Percentiles rank a stretch among this genome's conserved stretches.
phyloP scores from a whole-genome alignment of 2,888 invertebrate genomes.

The Zeuzera pyrina region DNA sequence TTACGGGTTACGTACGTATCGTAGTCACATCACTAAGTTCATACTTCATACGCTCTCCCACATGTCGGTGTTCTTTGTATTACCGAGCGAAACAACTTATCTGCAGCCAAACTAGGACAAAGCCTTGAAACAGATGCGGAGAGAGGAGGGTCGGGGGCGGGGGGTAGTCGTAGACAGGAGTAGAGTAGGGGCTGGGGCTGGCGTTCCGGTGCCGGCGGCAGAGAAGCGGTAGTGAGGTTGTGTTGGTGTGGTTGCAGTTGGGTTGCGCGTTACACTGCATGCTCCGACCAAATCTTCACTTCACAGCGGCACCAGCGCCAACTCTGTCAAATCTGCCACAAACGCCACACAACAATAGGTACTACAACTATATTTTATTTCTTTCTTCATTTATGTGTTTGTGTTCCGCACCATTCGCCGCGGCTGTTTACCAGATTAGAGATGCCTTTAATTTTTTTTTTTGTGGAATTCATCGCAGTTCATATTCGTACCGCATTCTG shows the following conservation, averaged over 20 bases:
- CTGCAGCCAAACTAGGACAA: slow-evolving; percentile 29
- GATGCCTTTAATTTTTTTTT: slow-evolving; percentile 58
- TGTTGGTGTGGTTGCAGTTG: slow-evolving; percentile 86
- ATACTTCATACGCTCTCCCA: too few species aligned
- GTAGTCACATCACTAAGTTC: too few species aligned
- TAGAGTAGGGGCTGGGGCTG: slow-evolving; percentile 14
- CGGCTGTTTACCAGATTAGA: slow-evolving; percentile 54
- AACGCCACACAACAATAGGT: slow-evolving; percentile 73
- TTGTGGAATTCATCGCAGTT: slow-evolving; percentile 49
- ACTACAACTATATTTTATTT: slow-evolving; percentile 67
- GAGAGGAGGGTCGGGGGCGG: slow-evolving; percentile 13
- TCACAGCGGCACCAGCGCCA: slow-evolving; percentile 72
- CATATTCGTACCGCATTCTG: slow-evolving; percentile 44
- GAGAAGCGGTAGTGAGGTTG: slow-evolving; percentile 61
- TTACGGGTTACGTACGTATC: too few species aligned
- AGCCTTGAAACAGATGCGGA: slow-evolving; percentile 1
- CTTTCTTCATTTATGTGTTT: slow-evolving; percentile 64
- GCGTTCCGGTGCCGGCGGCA: slow-evolving; percentile 19
- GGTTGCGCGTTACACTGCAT: slow-evolving; percentile 93
- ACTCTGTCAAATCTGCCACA: slow-evolving; percentile 70
- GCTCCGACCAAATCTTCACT: slow-evolving; percentile 79
- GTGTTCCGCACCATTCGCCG: slow-evolving; percentile 68
- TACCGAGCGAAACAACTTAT: slow-evolving; percentile 19
- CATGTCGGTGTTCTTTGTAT: too few species aligned
- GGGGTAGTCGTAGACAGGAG: too few species aligned